These are phyloP conservation scores for Gallinago nigripennis DNA, from an alignment of 2,797 vertebrate species.

Conservation along the genomic window DNA sequence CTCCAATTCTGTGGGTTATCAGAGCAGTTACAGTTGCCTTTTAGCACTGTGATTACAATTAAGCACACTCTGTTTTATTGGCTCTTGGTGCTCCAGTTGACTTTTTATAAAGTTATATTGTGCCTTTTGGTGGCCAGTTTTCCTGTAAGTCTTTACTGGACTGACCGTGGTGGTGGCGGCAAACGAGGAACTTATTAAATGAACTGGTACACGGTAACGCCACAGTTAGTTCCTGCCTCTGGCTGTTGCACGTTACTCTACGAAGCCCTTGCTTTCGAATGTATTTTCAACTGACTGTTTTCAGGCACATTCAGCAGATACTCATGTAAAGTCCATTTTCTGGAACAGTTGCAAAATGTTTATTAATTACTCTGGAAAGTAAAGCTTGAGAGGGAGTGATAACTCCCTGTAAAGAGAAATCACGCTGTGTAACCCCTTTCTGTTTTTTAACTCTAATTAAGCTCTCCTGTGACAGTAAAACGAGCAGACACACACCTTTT, in stretches of 20 bases:
- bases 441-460: neutral
- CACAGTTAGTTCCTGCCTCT: neutral
- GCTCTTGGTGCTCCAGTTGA: neutral
- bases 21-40: neutral
- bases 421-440: neutral
- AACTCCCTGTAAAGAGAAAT: neutral
- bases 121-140: neutral
- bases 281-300: accelerated
- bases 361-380: neutral
- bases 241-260: accelerated
- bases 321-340: accelerated
- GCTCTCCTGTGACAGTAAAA: neutral
- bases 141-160: no score
- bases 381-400: neutral
- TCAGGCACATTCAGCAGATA: neutral
- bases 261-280: neutral
- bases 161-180: neutral
- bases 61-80: neutral
- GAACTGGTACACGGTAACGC: no score
- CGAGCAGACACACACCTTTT: accelerated
- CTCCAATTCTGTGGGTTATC: neutral
- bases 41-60: accelerated
- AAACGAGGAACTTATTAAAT: neutral
- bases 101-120: accelerated
- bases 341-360: neutral